phyloP scores from a whole-genome alignment of 2,888 invertebrate genomes.

The Acleris sparsana region DNA sequence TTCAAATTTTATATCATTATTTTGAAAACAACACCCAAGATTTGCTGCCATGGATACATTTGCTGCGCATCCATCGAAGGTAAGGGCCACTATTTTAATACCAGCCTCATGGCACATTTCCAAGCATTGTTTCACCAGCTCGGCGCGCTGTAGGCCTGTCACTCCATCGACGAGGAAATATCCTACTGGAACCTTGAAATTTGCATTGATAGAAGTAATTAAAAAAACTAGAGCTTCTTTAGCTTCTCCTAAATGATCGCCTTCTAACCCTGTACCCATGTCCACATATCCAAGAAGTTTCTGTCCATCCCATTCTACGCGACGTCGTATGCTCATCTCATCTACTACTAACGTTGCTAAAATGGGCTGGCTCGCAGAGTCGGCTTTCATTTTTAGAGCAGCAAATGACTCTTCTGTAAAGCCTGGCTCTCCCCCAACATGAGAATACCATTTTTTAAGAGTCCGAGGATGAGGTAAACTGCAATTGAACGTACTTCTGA shows the following conservation, averaged over 20 bases:
- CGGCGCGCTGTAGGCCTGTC: conserved; percentile 22
- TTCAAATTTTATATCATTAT: conserved; percentile 32
- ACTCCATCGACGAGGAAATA: conserved; percentile 34
- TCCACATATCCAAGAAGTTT: conserved; percentile 37
- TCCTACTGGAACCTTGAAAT: conserved; percentile 31
- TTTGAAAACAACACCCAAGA: conserved; percentile 36
- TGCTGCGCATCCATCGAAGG: conserved; percentile 39
- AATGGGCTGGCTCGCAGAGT: conserved; percentile 7
- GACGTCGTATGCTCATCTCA: conserved; percentile 41
- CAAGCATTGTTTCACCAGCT: conserved; percentile 23
- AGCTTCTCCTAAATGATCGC: conserved; percentile 2
- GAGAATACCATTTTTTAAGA: conserved; percentile 27
- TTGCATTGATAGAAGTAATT: conserved; percentile 28
- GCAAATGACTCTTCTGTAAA: conserved; percentile 35
- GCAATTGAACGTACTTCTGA: conserved; percentile 4
- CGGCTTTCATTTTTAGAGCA: conserved; percentile 30
- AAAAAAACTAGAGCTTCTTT: conserved; percentile 31
- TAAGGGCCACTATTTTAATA: conserved; percentile 33
- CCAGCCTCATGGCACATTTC: conserved; percentile 19
- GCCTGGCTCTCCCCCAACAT: conserved; percentile 26
- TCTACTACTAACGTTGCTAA: conserved; percentile 32
- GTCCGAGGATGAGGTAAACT: conserved; percentile 11
- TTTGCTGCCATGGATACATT: conserved; percentile 36
- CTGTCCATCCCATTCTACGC: conserved; percentile 39
- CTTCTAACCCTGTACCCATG: conserved; percentile 35